Evolutionary conservation across 2,797 vertebrate genomes (phyloP).

Genomic region (Chiroxiphia lanceolata): DNA sequence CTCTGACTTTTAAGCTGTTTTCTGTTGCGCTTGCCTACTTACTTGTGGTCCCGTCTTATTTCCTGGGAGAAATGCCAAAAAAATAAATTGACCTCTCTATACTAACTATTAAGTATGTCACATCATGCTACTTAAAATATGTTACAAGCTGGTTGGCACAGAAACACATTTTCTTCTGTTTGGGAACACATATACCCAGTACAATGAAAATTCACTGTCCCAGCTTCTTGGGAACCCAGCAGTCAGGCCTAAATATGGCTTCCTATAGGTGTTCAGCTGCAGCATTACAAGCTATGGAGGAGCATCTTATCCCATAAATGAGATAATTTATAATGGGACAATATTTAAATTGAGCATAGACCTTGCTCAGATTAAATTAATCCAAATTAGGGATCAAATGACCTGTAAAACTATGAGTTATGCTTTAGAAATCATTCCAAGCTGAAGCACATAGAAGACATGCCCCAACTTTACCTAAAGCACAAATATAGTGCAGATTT

Average conservation of each 20-base stretch:
- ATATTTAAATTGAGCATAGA: neutral
- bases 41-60: neutral
- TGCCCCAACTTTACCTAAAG: neutral
- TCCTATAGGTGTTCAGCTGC: neutral
- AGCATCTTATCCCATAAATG: neutral
- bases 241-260: neutral
- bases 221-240: neutral
- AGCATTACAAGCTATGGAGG: neutral
- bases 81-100: neutral
- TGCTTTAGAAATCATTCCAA: neutral
- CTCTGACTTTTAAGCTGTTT: slow-evolving; percentile 8
- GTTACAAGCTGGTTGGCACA: neutral
- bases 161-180: neutral
- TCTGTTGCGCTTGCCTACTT: neutral
- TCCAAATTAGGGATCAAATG: neutral
- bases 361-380: neutral
- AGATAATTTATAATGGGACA: neutral
- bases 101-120: neutral
- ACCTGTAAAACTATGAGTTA: neutral
- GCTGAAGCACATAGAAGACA: neutral
- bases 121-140: slow-evolving; percentile 4
- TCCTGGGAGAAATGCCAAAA: neutral
- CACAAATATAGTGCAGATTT: neutral
- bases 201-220: neutral
- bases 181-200: neutral